Evolutionary conservation across 2,888 invertebrate species (phyloP), one percentile per base, ranked within the genome.

Genomic region (Euclidia mi): DNA sequence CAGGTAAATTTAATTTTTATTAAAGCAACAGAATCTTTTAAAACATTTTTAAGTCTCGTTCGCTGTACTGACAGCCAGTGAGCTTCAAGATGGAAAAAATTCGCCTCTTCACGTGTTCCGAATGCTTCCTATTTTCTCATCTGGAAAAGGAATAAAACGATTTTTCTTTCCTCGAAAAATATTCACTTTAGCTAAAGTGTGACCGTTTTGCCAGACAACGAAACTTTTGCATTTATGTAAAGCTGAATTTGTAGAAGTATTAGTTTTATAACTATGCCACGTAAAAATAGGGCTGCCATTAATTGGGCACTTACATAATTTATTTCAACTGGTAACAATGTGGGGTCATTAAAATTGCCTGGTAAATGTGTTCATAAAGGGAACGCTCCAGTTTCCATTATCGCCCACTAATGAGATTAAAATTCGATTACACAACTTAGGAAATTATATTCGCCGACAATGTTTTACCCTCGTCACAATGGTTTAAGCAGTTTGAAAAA

Each of bases 361-460:
- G 40, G 51, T 68, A 72, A 78, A 76, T 74, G 67, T 65, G 70
- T 61, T 71, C 70, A 56, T 67, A 63, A 77, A 69, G 67, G 53
- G 56, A 71, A 60, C 64, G 59, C 76, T 77, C 71, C 60, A 73
- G 76, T 78, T 78, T 66, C 79, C 75, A 81, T 85, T 85, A 85
- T 81, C 76, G 62, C 69, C 53, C 49, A 57, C 65, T 83, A 84
- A 87, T 84, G 79, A 82, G 79, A 83, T 85, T 84, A 80, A 82
- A 85, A 82, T 82, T 82, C 79, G 75, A 84, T 87, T 84, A 81
- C 63, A 74, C 60, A 65, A 75, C 74, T 79, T 77, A 79, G 68
- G 62, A 76, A 82, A 81, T 80, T 80, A 76, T 77, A 71, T 75
- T 65, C 46, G 56, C 53, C 56, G 53, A 73, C 71, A 73, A 66